phyloP scores from a whole-genome alignment of 1,140 invertebrate species.

The Lordiphosa collinella region DNA sequence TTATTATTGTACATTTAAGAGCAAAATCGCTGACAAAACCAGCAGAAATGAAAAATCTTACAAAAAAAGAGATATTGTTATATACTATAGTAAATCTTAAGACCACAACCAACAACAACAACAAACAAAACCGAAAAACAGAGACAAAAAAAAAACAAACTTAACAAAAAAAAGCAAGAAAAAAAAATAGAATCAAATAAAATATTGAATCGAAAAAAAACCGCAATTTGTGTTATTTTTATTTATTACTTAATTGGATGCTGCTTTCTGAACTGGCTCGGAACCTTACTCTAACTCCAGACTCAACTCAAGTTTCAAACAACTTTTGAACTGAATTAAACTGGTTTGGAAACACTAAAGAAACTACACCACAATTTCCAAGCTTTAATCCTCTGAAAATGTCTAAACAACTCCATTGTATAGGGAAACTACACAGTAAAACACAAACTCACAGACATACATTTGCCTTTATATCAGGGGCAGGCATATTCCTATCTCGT shows the following conservation, averaged over 20 bases:
- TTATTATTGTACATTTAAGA: constrained; percentile 74
- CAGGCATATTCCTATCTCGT: no score
- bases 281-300: background rate
- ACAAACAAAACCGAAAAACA: constrained; percentile 43
- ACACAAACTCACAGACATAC: background rate
- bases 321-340: no score
- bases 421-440: no score
- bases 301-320: no score
- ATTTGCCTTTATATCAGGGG: background rate
- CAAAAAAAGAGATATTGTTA: constrained; percentile 79
- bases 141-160: constrained; percentile 63
- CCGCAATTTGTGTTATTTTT: constrained; percentile 3
- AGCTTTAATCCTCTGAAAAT: no score
- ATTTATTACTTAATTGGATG: constrained; percentile 16
- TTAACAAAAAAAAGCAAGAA: constrained; percentile 66
- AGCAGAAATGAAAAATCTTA: constrained; percentile 76
- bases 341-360: no score
- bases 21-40: constrained; percentile 78
- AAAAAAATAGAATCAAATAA: constrained; percentile 77
- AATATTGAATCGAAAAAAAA: constrained; percentile 74
- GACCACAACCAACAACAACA: constrained; percentile 65
- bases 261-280: background rate
- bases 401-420: no score
- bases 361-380: no score
- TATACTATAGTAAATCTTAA: constrained; percentile 74